Evolutionary conservation across 2,797 vertebrate genomes (phyloP), one percentile per base, ranked within the genome.

Genomic region (Gymnothorax javanicus): DNA sequence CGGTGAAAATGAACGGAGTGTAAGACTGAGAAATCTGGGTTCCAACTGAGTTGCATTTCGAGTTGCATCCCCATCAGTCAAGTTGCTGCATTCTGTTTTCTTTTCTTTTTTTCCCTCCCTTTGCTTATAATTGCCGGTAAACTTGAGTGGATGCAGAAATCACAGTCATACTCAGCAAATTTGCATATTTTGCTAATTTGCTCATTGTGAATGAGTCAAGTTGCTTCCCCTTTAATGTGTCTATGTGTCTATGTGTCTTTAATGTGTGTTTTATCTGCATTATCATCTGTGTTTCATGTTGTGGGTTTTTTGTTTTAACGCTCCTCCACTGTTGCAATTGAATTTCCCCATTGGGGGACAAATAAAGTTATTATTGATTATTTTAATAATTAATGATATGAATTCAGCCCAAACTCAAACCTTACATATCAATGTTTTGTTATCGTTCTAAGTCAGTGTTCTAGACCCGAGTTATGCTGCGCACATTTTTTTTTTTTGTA

Each of bases 1-100:
- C 7, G n/a, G 17, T 54, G 58, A 58, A 50, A 69, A 77, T 25
- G 43, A 64, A 33, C 27, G 1, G 81, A 56, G 77, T 15, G n/a
- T 43, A n/a, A 50, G 1, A 57, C 33, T n/a, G 12, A 83, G 69
- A 43, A 81, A 81, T 84, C 90, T 73, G 84, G 87, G 83, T 64
- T 75, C 27, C 54, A 15, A 59, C 81, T 77, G 69, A 25, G 82
- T 85, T 87, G 89, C 89, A 87, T 87, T 87, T 91, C 87, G 85
- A 88, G 86, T 84, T 81, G 87, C 92, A 87, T 88, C 64, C 43
- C 33, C 62, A 88, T 92, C 93, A 93, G 92, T 91, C 90, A 94
- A 91, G 88, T 77, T 84, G 52, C 83, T 89, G 90, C 88, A 87
- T 90, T 92, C 86, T 90, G 85, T 88, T 25, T n/a, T 89, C 92